A percentile compares a stretch with the other conserved stretches of the same genome.
These are phyloP conservation scores for Gymnoscopelus microlampas DNA, from an alignment of 2,797 vertebrate genomes.

Conservation along the genomic window DNA sequence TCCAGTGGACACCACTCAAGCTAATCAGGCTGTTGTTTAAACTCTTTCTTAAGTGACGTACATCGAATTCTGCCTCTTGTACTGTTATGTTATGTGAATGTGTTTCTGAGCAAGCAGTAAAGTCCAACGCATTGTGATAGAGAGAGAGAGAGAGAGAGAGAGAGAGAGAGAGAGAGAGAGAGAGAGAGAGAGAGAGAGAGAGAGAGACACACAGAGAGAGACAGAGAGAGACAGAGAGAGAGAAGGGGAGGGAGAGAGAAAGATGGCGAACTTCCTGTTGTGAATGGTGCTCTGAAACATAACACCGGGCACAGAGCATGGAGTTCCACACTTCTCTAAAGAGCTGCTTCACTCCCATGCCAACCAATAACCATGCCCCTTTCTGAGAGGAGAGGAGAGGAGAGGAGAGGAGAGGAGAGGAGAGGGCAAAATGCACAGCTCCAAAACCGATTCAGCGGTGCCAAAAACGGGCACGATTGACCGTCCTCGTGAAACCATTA, in stretches of 20 bases:
- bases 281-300: constrained; percentile 71
- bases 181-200: background rate
- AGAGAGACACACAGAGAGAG: no score
- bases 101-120: no score
- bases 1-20: no score
- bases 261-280: constrained; percentile 80
- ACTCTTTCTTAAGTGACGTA: no score
- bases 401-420: background rate
- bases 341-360: constrained; percentile 38
- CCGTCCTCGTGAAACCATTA: constrained; percentile 4
- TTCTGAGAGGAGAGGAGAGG: constrained; percentile 32
- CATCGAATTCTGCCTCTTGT: no score
- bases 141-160: background rate
- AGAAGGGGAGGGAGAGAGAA: constrained; percentile 64
- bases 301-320: constrained; percentile 75
- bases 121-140: background rate
- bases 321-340: constrained; percentile 25
- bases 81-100: no score
- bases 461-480: no score
- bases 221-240: constrained; percentile 39
- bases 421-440: background rate
- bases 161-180: background rate
- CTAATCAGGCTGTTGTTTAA: no score
- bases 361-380: constrained; percentile 33
- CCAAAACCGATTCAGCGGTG: background rate